phyloP scores from a whole-genome alignment of 2,113 vertebrate genomes.

The Nothobranchius furzeri region DNA sequence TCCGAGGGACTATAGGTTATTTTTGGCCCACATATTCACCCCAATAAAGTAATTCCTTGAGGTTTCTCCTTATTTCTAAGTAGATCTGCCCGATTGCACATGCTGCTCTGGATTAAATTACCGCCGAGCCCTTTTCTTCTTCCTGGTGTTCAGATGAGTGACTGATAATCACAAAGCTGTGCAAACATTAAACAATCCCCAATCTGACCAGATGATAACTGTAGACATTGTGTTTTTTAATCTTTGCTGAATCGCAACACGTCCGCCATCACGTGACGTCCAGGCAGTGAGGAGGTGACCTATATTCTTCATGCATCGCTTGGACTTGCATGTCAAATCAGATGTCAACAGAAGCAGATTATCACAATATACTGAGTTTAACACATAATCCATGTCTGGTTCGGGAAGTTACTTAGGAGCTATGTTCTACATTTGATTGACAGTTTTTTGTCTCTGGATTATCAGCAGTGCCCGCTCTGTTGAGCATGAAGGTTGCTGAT shows the following conservation, averaged over 20 bases:
- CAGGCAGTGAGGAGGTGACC: conserved; percentile 49
- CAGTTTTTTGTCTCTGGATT: conserved; percentile 54
- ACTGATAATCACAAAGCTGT: conserved; percentile 42
- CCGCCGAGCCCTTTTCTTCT: conserved; percentile 21
- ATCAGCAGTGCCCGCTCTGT: conserved; percentile 37
- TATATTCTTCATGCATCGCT: conserved; percentile 50
- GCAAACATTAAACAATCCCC: conserved; percentile 55
- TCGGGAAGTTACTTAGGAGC: background rate
- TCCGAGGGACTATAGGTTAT: conserved; percentile 28
- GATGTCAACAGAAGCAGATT: conserved; percentile 36
- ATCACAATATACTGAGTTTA: conserved; percentile 7
- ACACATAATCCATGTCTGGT: conserved; percentile 11
- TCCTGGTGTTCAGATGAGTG: conserved; percentile 34
- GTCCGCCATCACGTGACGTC: conserved; percentile 41
- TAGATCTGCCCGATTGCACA: conserved; percentile 47
- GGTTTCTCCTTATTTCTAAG: conserved; percentile 31
- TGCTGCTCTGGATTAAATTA: conserved; percentile 49
- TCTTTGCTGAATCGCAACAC: conserved; percentile 48
- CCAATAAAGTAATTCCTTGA: conserved; percentile 13
- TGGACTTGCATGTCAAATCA: conserved; percentile 23
- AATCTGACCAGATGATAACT: conserved; percentile 37
- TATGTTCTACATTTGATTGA: conserved; percentile 22
- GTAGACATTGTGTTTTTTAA: conserved; percentile 34
- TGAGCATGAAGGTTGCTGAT: conserved; percentile 62
- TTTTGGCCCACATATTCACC: conserved; percentile 20